Percentiles rank a stretch among this genome's conserved stretches.
Evolutionary conservation across 2,113 vertebrate species (phyloP).

Genomic region (Eulemur rufifrons): DNA sequence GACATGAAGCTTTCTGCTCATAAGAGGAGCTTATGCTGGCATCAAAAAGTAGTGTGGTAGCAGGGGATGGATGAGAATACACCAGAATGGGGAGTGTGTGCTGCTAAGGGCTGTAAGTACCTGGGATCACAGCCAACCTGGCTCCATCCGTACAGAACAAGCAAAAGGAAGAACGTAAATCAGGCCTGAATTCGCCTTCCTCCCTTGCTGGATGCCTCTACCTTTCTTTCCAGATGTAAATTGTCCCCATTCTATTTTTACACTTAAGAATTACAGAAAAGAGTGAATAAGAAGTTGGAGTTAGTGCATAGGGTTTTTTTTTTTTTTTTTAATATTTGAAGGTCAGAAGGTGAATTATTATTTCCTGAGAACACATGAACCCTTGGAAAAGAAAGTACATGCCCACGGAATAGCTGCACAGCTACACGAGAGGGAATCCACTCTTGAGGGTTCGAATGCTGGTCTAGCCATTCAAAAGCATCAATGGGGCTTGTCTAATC

Average conservation of each 20-base stretch:
- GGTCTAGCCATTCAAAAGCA: too few relatives aligned
- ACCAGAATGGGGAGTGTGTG: background rate
- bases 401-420: too few relatives aligned
- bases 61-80: background rate
- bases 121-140: background rate
- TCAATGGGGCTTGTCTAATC: too few relatives aligned
- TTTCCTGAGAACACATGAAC: background rate
- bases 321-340: background rate
- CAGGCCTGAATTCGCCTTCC: background rate
- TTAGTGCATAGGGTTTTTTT: too few relatives aligned
- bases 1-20: background rate
- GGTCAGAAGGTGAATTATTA: background rate
- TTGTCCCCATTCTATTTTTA: background rate
- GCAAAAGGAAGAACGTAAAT: background rate
- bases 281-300: background rate
- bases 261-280: background rate
- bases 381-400: background rate
- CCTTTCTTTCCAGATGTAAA: background rate
- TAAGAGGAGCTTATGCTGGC: background rate
- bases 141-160: background rate
- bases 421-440: too few relatives aligned
- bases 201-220: background rate
- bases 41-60: background rate
- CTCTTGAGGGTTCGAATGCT: too few relatives aligned
- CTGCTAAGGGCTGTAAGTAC: background rate